Percentiles rank a stretch among this genome's conserved stretches.
Conservation (phyloP, 2,888 invertebrate species). For the Anorthoa munda region DNA sequence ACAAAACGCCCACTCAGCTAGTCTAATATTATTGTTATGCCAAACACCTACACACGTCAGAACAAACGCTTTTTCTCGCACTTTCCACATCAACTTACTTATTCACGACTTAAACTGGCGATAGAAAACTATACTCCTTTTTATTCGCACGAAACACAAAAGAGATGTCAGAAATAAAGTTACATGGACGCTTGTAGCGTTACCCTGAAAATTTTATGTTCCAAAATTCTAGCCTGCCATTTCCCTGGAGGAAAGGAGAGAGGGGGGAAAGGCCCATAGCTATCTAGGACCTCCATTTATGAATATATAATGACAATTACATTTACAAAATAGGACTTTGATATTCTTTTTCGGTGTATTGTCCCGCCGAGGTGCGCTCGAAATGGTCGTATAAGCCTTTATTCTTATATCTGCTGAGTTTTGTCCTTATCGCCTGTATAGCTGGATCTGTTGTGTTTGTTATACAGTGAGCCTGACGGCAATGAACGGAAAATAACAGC, state of each 20-base stretch:
- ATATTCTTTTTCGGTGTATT: constrained; percentile 60
- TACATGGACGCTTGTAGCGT: constrained; percentile 33
- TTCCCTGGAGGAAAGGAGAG: constrained; percentile 49
- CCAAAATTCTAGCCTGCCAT: constrained; percentile 60
- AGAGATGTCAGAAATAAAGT: constrained; percentile 55
- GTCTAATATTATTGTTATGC: constrained; percentile 35
- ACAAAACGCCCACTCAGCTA: constrained; percentile 13
- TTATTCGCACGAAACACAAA: constrained; percentile 50
- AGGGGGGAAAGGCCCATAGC: constrained; percentile 42
- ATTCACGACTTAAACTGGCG: constrained; percentile 35
- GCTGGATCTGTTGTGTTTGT: not conserved
- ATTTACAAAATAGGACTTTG: constrained; percentile 66
- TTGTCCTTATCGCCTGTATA: constrained; percentile 17
- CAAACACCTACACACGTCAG: constrained; percentile 9
- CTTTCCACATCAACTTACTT: constrained; percentile 20
- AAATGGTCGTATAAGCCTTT: constrained; percentile 38
- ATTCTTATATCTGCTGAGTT: constrained; percentile 42
- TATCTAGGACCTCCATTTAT: constrained; percentile 65
- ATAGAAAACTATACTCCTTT: constrained; percentile 43
- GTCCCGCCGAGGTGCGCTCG: constrained; percentile 59
- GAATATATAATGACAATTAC: constrained; percentile 71
- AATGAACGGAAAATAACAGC: constrained; percentile 9
- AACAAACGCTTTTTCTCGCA: constrained; percentile 32
- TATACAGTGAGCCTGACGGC: constrained; percentile 5
- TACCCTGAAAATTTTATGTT: constrained; percentile 56